Evolutionary conservation across 37 sponge, comb jelly and placozoan genomes (phyloP).

Genomic region (Aplysina aerophoba): DNA sequence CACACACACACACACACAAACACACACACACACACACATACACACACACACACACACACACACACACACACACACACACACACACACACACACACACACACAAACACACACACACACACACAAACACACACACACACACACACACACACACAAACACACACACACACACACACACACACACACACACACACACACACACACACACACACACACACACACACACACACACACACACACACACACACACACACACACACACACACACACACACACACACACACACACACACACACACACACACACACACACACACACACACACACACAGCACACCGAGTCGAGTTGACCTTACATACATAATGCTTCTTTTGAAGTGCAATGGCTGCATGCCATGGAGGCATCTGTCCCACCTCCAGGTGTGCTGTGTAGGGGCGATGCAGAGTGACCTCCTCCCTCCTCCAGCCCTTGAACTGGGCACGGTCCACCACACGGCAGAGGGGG

Average conservation of each 20-base stretch:
- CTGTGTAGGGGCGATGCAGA: slow-evolving; percentile 7
- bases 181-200: not conserved
- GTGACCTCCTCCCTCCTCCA: slow-evolving; percentile 31
- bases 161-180: no score
- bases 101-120: no score
- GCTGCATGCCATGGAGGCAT: no score
- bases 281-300: slow-evolving; percentile 28
- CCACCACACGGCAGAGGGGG: slow-evolving; percentile 17
- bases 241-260: slow-evolving; percentile 33
- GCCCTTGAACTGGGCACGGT: slow-evolving; percentile 32
- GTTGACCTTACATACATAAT: no score
- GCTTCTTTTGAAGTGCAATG: no score
- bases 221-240: slow-evolving; percentile 26
- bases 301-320: no score
- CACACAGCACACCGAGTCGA: no score
- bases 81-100: not conserved
- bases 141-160: no score
- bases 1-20: no score
- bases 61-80: not conserved
- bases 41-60: not conserved
- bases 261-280: slow-evolving; percentile 37
- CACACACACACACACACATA: no score
- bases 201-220: not conserved
- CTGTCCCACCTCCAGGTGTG: not conserved
- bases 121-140: not conserved